Base-by-base conservation (phyloP, 2,113 vertebrate species). In the Chaetodon trifascialis region DNA sequence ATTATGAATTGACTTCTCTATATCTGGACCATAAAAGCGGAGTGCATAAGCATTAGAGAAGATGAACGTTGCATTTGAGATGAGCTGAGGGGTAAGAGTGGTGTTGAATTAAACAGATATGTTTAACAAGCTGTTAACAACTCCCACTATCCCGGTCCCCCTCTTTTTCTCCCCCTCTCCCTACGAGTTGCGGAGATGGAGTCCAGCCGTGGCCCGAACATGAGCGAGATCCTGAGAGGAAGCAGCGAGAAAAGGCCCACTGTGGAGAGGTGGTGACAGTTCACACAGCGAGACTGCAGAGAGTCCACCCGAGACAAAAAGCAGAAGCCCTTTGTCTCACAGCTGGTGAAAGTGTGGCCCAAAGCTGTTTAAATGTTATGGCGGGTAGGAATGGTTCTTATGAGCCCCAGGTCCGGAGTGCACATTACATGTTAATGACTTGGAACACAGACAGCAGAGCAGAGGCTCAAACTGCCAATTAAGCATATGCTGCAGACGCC, bases 361-460 rank as follows among this genome's bases (percentile, higher is more conserved):
- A 74, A 54, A 88, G 81, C 87, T 80, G 87, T 82, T 92, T 88
- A 84, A 91, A 89, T 82, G 90, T 88, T 89, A 88, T 60, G 84
- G 78, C 34, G 86, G 82, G 12, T 46, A 82, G 79, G 80, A 84
- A 60, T 16, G 83, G 71, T 83, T 85, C 87, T 85, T 88, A 65
- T 42, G 89, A 80, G 87, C 86, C 86, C 58, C 59, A 11, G 86
- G 90, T 92, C 91, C 84, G 52, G 66, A 74, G 90, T 84, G 86
- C 91, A 90, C 85, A 91, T 93, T 90, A 90, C 91, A 91, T 88
- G 93, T 86, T 94, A 95, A 95, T 93, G 92, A 91, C 83, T 93
- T 94, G 91, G 91, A 95, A 94, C 90, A 16, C 83, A 80, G 88
- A 91, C 88, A 91, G 86, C 85, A 64, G 69, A 81, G 90, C 87